phyloP scores from a whole-genome alignment of 2,888 invertebrate genomes.

The Microplitis deprimator region DNA sequence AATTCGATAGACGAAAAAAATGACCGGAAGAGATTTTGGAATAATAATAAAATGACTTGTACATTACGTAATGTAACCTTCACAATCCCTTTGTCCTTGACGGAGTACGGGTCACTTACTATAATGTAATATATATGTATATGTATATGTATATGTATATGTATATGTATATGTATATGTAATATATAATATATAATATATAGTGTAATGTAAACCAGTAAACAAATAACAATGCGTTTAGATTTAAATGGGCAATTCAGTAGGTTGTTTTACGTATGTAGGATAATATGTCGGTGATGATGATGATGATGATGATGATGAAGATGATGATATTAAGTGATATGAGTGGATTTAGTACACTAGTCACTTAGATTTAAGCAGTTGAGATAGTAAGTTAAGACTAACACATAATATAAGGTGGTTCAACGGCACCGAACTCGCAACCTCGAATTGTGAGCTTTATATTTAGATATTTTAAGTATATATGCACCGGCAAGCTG shows the following conservation, averaged over 20 bases:
- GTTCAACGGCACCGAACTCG: slow-evolving; percentile 34
- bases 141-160: too few relatives aligned
- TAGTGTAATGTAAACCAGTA: not conserved
- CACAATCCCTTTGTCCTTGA: not conserved
- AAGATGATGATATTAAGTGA: not conserved
- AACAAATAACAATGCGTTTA: not conserved
- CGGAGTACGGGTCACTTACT: not conserved
- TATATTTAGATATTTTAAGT: slow-evolving; percentile 37
- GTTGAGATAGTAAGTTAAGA: slow-evolving; percentile 11
- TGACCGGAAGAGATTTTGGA: not conserved
- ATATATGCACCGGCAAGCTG: slow-evolving; percentile 34
- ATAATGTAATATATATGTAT: not conserved
- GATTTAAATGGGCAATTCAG: not conserved
- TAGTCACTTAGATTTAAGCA: not conserved
- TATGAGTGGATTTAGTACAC: not conserved
- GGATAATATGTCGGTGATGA: not conserved
- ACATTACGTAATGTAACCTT: not conserved
- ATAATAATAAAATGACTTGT: not conserved
- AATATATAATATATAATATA: not conserved
- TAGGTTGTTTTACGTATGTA: not conserved
- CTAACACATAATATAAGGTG: slow-evolving; percentile 35
- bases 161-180: too few relatives aligned
- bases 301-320: not conserved
- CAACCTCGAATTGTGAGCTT: slow-evolving; percentile 30
- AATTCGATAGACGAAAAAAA: not conserved